Conservation (phyloP, 2,113 vertebrate species). For the Chaetodon auriga region DNA sequence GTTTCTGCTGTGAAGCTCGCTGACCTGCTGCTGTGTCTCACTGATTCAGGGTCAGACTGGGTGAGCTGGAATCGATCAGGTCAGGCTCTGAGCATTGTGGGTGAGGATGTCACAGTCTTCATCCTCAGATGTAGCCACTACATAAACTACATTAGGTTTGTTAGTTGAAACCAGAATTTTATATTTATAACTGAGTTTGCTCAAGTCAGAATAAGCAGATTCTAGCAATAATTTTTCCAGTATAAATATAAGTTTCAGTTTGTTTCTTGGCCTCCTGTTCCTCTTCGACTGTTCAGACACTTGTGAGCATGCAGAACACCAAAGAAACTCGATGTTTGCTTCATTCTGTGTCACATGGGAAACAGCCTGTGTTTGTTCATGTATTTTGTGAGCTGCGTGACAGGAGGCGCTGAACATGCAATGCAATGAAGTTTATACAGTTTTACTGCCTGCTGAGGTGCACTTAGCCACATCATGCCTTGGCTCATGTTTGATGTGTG, state of each 20-base stretch:
- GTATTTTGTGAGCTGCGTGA: neutral
- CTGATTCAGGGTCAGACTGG: neutral
- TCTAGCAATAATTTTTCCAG: too few relatives aligned
- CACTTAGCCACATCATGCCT: neutral
- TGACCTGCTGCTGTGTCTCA: neutral
- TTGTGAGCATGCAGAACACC: neutral
- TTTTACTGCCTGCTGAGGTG: neutral
- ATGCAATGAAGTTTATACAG: neutral
- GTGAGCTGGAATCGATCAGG: neutral
- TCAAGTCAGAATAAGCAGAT: neutral
- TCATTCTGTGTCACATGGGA: neutral
- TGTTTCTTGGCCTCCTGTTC: too few relatives aligned
- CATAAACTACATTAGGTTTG: neutral
- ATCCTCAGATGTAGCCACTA: neutral
- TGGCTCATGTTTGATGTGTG: neutral
- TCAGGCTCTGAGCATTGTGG: neutral
- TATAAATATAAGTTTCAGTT: too few relatives aligned
- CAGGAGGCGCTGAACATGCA: neutral
- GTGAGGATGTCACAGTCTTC: neutral
- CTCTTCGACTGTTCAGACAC: neutral
- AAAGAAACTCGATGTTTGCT: neutral
- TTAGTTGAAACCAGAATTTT: neutral
- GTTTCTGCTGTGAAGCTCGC: neutral
- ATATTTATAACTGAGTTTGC: too few relatives aligned
- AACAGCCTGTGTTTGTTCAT: neutral